Base-by-base conservation (phyloP, 1,140 invertebrate species). In the Batillaria attramentaria region DNA sequence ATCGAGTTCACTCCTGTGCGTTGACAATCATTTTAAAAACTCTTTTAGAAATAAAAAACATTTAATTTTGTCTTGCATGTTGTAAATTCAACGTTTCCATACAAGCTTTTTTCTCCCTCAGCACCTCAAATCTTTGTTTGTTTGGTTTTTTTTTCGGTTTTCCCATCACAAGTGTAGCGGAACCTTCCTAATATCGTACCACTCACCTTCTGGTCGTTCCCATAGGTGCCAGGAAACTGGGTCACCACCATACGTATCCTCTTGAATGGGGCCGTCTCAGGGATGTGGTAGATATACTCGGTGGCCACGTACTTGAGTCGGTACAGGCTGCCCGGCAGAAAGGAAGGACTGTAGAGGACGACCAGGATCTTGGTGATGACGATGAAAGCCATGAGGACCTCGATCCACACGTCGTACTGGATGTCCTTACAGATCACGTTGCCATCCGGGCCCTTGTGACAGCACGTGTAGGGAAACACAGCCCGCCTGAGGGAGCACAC, bases 391-490 rank as follows among this genome's bases (percentile, higher is more conserved):
- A 85, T 75, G 1, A 87, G 60, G 20, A 85, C 50, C 20, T 79
- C 70, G 4, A 87, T 81, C 83, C 83, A 87, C 1, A 65, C 31
- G 31, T 88, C 87, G 18, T 74, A 41, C 4, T 60, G 33, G 31
- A 83, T 33, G n/a, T 85, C 82, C 13, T 77, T 5, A 77, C 85
- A 86, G 3, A 78, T 42, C 0, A 83, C 54, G 0, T 78, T 60
- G 0, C 79, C 82, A 20, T 84, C 80, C 8, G 62, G 37, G 33
- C 69, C 41, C 24, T 72, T 78, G 20, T 81, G 80, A 60, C 86
- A 88, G 77, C 87, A 88, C 16, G 65, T 37, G 66, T 88, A 84
- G 13, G 73, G 46, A 77, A 88, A 85, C 16, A 70, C 39, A 10
- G 86, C 87, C 5, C 77, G 37, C 0, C 73, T 75, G 72, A 24